Conservation (phyloP, 2,888 invertebrate genomes). For the Perdita meconis region DNA sequence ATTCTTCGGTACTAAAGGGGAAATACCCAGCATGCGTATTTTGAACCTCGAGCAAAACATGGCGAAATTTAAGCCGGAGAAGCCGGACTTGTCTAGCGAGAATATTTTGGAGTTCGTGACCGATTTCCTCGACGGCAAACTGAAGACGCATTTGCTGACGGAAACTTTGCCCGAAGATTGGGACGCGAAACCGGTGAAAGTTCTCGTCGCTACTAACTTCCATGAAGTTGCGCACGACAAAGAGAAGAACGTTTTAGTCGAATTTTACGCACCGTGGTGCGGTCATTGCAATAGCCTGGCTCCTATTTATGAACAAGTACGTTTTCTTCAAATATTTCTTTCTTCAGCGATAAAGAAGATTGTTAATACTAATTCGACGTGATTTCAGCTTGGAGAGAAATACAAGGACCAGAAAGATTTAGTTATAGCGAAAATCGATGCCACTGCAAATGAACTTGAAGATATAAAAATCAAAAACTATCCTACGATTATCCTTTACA, state of each 20-base stretch:
- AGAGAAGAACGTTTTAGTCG: slow-evolving; percentile 96
- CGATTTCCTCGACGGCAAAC: slow-evolving; percentile 94
- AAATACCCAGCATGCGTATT: slow-evolving; percentile 94
- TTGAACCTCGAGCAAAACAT: slow-evolving; percentile 98
- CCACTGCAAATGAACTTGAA: slow-evolving; percentile 98
- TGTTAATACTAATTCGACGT: slow-evolving; percentile 18
- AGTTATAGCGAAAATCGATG: slow-evolving; percentile 99
- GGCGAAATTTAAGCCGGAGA: slow-evolving; percentile 98
- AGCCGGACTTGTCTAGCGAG: slow-evolving; percentile 89
- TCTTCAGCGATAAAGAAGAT: background rate
- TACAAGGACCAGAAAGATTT: slow-evolving; percentile 93
- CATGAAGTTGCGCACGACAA: slow-evolving; percentile 95
- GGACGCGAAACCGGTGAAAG: slow-evolving; percentile 97
- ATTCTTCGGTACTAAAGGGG: slow-evolving; percentile 99
- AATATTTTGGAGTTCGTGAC: slow-evolving; percentile 92
- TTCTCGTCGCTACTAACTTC: slow-evolving; percentile 97
- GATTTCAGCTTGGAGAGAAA: slow-evolving; percentile 93
- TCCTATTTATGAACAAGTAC: slow-evolving; percentile 94
- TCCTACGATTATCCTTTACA: slow-evolving; percentile 97
- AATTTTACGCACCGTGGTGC: slow-evolving; percentile 99
- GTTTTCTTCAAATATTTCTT: slow-evolving; percentile 32
- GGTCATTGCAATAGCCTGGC: slow-evolving; percentile 99
- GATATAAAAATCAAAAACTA: slow-evolving; percentile 97
- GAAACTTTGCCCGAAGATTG: slow-evolving; percentile 98
- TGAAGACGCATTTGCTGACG: slow-evolving; percentile 97